Base-by-base conservation (phyloP, 2,797 vertebrate genomes). In the Gouania willdenowi region DNA sequence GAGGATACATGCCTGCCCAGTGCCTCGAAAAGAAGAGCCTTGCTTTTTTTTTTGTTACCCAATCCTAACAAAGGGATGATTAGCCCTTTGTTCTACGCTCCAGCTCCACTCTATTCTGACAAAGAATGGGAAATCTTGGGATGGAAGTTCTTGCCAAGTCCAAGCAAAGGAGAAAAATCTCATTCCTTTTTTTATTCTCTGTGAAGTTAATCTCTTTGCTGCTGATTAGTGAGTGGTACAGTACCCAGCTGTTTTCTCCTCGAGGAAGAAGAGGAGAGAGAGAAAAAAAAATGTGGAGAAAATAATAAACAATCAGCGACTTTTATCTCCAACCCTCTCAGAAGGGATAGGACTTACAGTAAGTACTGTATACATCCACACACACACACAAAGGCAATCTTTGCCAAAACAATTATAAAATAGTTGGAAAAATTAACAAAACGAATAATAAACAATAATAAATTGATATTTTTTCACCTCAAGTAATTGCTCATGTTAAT, bases 61-160 rank as follows among this genome's bases (percentile, higher is more conserved):
- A 82, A 86, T 85, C 78, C 79, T 79, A 79, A 83, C 82, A 82
- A 84, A 80, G 71, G 78, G 71, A 80, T 67, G 54, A 55, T 77
- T 69, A 66, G 36, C 54, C 40, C 62, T 82, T 88, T 86, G 79
- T 86, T 86, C 61, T 73, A 58, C 64, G 15, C 63, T 77, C 67
- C 60, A 67, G 77, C 65, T 74, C 19, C 53, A 66, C 62, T 77
- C 61, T 22, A 16, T 71, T 58, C 58, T 51, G 75, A 81, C 75
- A 65, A 55, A 72, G 49, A 79, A 71, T 5, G 32, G 53, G 59
- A 61, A 47, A 81, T 77, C 61, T 52, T 52, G 62, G 62, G 63
- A 81, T 62, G 31, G 44, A 54, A 73, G 39, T 49, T 57, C 47
- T 64, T 77, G 81, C 77, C 75, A 81, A 77, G 68, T 66, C 64